phyloP scores from a whole-genome alignment of 2,797 vertebrate genomes.

The Parambassis ranga region DNA sequence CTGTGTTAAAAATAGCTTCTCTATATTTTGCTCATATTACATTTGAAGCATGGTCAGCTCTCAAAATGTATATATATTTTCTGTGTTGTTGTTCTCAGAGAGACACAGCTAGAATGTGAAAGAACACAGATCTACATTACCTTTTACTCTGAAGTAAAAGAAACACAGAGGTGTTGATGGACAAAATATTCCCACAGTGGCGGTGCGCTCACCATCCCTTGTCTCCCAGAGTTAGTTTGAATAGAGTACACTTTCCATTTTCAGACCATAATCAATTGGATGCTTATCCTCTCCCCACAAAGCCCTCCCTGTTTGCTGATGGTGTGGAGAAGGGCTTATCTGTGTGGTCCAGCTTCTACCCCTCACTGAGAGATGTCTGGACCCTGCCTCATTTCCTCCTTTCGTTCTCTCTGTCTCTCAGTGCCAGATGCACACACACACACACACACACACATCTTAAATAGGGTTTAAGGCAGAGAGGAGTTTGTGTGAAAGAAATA shows the following conservation, averaged over 20 bases:
- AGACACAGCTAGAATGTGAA: background rate
- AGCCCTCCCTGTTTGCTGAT: constrained; percentile 58
- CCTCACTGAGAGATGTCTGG: constrained; percentile 59
- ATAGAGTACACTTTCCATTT: constrained; percentile 56
- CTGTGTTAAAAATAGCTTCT: no score
- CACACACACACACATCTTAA: constrained; percentile 15
- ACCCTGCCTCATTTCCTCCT: constrained; percentile 31
- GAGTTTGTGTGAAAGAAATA: constrained; percentile 1
- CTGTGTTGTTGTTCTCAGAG: background rate
- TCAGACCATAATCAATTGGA: constrained; percentile 66
- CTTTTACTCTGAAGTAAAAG: constrained; percentile 7
- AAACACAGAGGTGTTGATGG: background rate
- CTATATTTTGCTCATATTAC: no score
- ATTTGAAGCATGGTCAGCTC: no score
- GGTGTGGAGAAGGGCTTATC: constrained; percentile 69
- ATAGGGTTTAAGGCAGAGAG: constrained; percentile 30
- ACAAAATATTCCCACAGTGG: constrained; percentile 1
- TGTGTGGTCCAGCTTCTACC: constrained; percentile 65
- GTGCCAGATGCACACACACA: background rate
- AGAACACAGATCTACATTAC: background rate
- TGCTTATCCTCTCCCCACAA: constrained; percentile 63
- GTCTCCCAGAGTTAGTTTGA: constrained; percentile 28
- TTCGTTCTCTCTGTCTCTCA: constrained; percentile 19
- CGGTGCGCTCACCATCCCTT: background rate
- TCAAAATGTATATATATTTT: background rate